Evolutionary conservation across 2,113 vertebrate genomes (phyloP), one percentile per base, ranked within the genome.

Genomic region (Cyanoramphus novaezelandiae): DNA sequence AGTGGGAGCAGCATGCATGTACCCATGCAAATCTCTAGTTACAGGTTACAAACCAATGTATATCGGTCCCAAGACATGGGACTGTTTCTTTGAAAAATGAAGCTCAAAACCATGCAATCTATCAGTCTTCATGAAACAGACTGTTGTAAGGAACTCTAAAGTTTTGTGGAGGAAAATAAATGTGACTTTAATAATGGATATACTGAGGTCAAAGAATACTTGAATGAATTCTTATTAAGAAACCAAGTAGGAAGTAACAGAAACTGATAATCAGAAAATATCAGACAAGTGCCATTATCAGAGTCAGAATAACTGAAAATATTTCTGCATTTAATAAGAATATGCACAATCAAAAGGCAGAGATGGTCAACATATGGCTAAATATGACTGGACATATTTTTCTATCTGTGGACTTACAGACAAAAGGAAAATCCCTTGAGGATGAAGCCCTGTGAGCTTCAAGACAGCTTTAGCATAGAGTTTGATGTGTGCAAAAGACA

Each of bases 351-450:
- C 75, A 77, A 94, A 95, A 92, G 90, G 71, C 50, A 84, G 90
- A 88, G 46, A 94, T 71, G 64, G 92, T 91, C 92, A 91, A 82
- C 82, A 82, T 74, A 93, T 2, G 7, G 86, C 71, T 93, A 90
- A 91, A 86, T 95, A 75, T 52, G 71, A 94, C 82, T 88, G 79
- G 95, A 83, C 89, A 52, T 77, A 95, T 96, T 96, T 91, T 94
- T 82, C 60, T 90, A 8, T 86, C 90, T 86, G 50, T 78, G 91
- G 88, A 93, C 90, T 93, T 92, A 88, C 82, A 96, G 95, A 93
- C 92, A 95, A 97, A 95, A 97, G 92, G 47, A 96, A 96, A 96
- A 95, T 95, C 93, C 85, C 82, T 71, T 71, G 90, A 93, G 80
- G 85, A 94, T 92, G 86, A 96, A 92, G 71, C 90, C 92, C 62